Conservation (phyloP, 2,797 vertebrate species). For the Mycteria americana region DNA sequence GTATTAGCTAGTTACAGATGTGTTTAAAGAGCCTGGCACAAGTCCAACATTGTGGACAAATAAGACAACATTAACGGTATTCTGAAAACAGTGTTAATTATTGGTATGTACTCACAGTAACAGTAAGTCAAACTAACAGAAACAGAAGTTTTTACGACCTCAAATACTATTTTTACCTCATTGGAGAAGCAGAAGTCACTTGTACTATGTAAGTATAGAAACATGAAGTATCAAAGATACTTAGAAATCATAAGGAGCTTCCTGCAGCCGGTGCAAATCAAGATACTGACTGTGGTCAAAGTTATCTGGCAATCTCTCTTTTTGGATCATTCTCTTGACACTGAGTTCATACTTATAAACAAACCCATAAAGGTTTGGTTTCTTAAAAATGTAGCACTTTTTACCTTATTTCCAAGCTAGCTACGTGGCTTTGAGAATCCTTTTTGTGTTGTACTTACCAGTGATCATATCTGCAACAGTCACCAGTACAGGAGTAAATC, state of each 20-base stretch:
- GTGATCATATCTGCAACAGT: constrained; percentile 87
- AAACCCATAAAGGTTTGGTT: neutral
- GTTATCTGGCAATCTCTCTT: neutral
- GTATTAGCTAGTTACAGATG: neutral
- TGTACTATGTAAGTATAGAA: neutral
- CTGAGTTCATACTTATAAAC: neutral
- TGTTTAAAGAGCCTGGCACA: neutral
- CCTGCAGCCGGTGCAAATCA: neutral
- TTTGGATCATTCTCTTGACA: neutral
- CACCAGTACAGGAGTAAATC: constrained; percentile 86
- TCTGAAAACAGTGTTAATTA: neutral
- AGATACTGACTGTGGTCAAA: neutral
- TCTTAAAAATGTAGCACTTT: neutral
- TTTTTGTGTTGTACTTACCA: constrained; percentile 73
- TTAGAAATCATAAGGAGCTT: neutral
- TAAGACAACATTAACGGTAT: neutral
- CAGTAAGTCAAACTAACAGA: neutral
- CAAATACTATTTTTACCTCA: neutral
- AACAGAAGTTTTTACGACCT: neutral
- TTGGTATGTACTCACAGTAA: neutral
- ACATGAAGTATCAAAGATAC: neutral
- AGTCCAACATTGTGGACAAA: neutral
- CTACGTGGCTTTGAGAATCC: neutral
- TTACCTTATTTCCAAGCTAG: neutral
- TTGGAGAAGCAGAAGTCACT: neutral